Percentiles rank a stretch among this genome's conserved stretches.
phyloP scores from a whole-genome alignment of 2,888 invertebrate species.

The Heliconius ismenius region DNA sequence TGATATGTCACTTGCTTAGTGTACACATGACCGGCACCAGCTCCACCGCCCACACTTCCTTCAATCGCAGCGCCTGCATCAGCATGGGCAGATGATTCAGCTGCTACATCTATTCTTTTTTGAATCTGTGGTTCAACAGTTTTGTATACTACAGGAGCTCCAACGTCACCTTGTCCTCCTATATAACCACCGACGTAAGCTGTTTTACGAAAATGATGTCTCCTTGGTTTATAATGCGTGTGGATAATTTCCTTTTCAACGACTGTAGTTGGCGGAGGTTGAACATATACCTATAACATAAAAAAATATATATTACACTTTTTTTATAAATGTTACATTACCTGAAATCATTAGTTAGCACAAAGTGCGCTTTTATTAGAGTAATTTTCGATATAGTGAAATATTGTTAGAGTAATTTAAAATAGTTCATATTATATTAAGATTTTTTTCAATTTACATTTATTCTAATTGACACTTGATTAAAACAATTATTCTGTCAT shows the following conservation, averaged over 20 bases:
- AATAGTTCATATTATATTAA: too few relatives aligned
- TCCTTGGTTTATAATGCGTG: slow-evolving; percentile 59
- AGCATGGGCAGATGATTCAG: too few relatives aligned
- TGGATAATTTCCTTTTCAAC: slow-evolving; percentile 61
- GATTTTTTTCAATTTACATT: too few relatives aligned
- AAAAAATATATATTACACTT: slow-evolving; percentile 18
- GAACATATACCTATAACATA: slow-evolving; percentile 59
- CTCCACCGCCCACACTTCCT: too few relatives aligned
- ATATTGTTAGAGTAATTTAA: neutral
- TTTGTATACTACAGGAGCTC: slow-evolving; percentile 48
- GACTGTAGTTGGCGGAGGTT: slow-evolving; percentile 56
- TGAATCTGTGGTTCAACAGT: slow-evolving; percentile 55
- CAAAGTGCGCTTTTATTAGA: slow-evolving; percentile 9
- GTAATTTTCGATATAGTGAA: neutral
- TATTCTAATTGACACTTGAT: neutral
- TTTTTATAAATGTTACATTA: neutral
- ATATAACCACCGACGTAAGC: slow-evolving; percentile 65
- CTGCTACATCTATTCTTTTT: too few relatives aligned
- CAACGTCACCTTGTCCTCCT: slow-evolving; percentile 53
- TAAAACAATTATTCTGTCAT: neutral
- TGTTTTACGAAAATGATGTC: slow-evolving; percentile 61
- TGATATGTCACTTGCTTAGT: too few relatives aligned
- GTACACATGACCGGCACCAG: too few relatives aligned
- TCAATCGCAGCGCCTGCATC: too few relatives aligned
- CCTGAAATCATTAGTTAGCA: slow-evolving; percentile 16